phyloP scores from a whole-genome alignment of 2,888 invertebrate species.

The Emmelina monodactyla region DNA sequence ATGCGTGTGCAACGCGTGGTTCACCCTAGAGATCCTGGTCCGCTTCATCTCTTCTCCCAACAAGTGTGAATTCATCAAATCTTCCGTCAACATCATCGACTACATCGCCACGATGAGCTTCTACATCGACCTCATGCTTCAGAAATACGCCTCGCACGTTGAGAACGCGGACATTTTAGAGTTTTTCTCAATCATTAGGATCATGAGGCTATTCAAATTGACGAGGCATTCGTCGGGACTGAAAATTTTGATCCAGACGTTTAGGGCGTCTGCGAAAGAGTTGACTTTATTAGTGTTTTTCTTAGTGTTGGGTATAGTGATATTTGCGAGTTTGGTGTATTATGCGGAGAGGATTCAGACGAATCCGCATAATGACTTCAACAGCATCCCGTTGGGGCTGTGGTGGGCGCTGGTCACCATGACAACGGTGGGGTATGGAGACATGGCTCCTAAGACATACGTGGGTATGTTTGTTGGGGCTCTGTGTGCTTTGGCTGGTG shows the following conservation, averaged over 20 bases:
- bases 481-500: conserved; percentile 97
- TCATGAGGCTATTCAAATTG: conserved; percentile 96
- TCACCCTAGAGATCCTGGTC: conserved; percentile 94
- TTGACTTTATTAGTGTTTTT: conserved; percentile 96
- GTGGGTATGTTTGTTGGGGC: conserved; percentile 99
- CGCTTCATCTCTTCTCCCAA: conserved; percentile 93
- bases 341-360: conserved; percentile 97
- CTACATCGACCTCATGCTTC: conserved; percentile 92
- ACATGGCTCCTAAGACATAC: conserved; percentile 98
- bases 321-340: conserved; percentile 97
- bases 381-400: conserved; percentile 95
- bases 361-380: conserved; percentile 96
- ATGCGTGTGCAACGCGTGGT: conserved; percentile 99
- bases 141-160: conserved; percentile 88
- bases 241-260: conserved; percentile 97
- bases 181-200: conserved; percentile 97
- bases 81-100: conserved; percentile 98
- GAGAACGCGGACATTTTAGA: conserved; percentile 96
- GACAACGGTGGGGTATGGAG: conserved; percentile 98
- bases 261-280: conserved; percentile 97
- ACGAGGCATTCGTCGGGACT: conserved; percentile 97
- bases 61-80: conserved; percentile 93
- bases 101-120: conserved; percentile 98
- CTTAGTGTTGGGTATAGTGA: conserved; percentile 96
- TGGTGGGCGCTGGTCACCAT: conserved; percentile 99